Percentiles rank a stretch among this genome's conserved stretches.
These are phyloP conservation scores for Tachysurus fulvidraco DNA, from an alignment of 2,113 vertebrate species.

Conservation along the genomic window DNA sequence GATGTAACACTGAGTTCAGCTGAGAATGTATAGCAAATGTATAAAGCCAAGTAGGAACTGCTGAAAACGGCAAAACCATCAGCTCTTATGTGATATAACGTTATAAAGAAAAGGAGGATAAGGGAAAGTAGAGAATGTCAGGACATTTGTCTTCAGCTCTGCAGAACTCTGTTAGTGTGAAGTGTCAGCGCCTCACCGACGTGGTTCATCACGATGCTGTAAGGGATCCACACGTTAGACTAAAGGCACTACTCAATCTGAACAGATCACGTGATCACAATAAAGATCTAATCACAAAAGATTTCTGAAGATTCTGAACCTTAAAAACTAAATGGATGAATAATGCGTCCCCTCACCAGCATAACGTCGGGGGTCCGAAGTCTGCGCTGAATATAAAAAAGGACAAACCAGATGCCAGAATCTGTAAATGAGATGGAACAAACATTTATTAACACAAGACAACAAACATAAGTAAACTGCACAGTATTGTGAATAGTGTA, in stretches of 20 bases:
- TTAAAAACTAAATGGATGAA: too few relatives aligned
- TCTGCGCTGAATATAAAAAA: conserved; percentile 77
- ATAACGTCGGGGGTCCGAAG: conserved; percentile 69
- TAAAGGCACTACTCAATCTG: not conserved
- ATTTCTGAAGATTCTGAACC: not conserved
- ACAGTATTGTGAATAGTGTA: too few relatives aligned
- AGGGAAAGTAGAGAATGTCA: too few relatives aligned
- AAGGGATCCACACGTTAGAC: conserved; percentile 39
- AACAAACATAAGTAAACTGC: not conserved
- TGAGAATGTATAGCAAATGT: not conserved
- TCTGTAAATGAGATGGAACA: conserved; percentile 65
- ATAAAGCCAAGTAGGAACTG: not conserved
- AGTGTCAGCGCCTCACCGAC: conserved; percentile 83
- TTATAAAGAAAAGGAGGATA: not conserved
- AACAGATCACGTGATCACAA: not conserved
- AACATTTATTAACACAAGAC: not conserved
- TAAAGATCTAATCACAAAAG: not conserved
- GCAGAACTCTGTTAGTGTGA: conserved; percentile 75
- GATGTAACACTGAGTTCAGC: not conserved
- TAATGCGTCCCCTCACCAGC: conserved; percentile 78
- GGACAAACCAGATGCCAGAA: conserved; percentile 80
- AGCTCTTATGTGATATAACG: not conserved
- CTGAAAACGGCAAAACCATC: not conserved
- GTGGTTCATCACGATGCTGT: conserved; percentile 81
- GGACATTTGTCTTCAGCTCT: conserved; percentile 36